Evolutionary conservation across 2,113 vertebrate genomes (phyloP).

Genomic region (Siphamia tubifer): DNA sequence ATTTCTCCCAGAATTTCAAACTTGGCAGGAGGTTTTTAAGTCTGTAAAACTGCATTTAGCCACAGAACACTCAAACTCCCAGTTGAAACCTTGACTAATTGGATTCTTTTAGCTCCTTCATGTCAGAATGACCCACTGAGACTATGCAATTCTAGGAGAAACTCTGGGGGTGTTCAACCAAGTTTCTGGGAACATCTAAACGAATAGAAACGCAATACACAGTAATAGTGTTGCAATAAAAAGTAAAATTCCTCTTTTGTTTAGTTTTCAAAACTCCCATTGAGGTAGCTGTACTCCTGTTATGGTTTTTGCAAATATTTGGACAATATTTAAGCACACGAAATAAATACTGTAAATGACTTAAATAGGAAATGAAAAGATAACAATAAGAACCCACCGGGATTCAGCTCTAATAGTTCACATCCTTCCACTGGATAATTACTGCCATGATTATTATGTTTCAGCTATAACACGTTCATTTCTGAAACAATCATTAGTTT

Average conservation of each 20-base stretch:
- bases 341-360: too few species aligned
- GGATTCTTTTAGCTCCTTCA: conserved; percentile 46
- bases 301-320: too few species aligned
- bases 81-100: conserved; percentile 45
- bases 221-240: conserved; percentile 25
- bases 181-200: conserved; percentile 32
- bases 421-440: too few species aligned
- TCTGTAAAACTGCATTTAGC: conserved; percentile 40
- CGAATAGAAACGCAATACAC: conserved; percentile 26
- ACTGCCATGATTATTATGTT: too few species aligned
- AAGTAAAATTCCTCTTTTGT: not conserved
- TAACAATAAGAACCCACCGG: too few species aligned
- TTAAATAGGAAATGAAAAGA: too few species aligned
- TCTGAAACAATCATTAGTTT: too few species aligned
- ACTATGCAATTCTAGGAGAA: conserved; percentile 26
- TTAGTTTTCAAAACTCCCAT: not conserved
- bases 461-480: too few species aligned
- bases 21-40: conserved; percentile 36
- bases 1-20: conserved; percentile 19
- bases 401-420: too few species aligned
- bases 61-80: conserved; percentile 19
- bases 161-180: conserved; percentile 15
- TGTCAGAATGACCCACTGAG: conserved; percentile 39
- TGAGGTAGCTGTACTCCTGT: not conserved
- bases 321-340: too few species aligned